Evolutionary conservation across 2,797 vertebrate species (phyloP), one percentile per base, ranked within the genome.

Genomic region (Anableps anableps): DNA sequence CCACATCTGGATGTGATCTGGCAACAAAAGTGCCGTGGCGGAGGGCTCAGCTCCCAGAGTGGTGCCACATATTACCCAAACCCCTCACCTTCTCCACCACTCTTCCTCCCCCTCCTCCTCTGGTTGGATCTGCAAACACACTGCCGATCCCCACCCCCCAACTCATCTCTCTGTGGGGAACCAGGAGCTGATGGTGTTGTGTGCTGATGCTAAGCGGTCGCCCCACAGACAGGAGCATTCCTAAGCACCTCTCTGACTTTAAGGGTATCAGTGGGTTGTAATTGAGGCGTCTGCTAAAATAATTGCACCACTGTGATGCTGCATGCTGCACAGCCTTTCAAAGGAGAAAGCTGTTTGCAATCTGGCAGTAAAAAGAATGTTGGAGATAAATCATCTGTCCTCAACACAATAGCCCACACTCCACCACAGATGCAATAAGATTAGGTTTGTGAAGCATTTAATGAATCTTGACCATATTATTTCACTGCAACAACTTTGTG

Each of bases 1-100:
- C 89, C 93, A 94, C 96, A 96, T 96, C 96, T 96, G 96, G 95
- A 95, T 96, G 94, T 95, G 95, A 96, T 96, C 95, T 95, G 89
- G 93, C 93, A 94, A 95, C 94, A 95, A 95, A 95, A 93, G 94
- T 83, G 89, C 91, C 77, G 88, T 91, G 89, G 93, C 76, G 81
- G 90, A 95, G 93, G 89, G 90, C 88, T 93, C 86, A 82, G 83
- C 91, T 91, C 94, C 80, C 91, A 90, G 84, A 90, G 86, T 89
- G 91, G 88, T 94, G 93, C 93, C 93, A 94, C 92, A 95, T 94
- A 93, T 89, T 88, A 89, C 87, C 76, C 85, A 80, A 74, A 74
- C 76, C 78, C 76, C 60, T 41, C 62, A 19, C n/a, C 66, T 23
- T 10, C 36, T 55, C 38, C 66, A 21, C 36, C 53, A 48, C 50